phyloP scores from a whole-genome alignment of 2,888 invertebrate genomes.

The Volucella zonaria region DNA sequence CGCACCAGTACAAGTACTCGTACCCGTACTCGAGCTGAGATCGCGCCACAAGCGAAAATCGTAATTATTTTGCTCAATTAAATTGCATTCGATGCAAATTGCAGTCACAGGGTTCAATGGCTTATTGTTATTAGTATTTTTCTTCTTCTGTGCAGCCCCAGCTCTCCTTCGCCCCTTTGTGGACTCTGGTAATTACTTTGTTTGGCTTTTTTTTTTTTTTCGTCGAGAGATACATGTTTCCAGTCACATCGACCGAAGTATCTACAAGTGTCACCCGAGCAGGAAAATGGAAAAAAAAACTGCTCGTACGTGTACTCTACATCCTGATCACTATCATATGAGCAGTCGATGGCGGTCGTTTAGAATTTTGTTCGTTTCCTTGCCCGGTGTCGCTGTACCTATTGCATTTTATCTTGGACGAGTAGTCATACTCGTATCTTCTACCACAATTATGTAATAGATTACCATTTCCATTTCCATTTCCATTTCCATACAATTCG shows the following conservation, averaged over 20 bases:
- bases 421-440: conserved; percentile 37
- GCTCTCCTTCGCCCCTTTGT: neutral
- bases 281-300: neutral
- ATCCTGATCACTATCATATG: conserved; percentile 44
- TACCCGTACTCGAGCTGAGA: neutral
- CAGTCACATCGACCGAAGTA: conserved; percentile 16
- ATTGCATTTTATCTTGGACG: neutral
- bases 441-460: conserved; percentile 49
- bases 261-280: conserved; percentile 18
- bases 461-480: neutral
- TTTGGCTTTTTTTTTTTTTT: neutral
- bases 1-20: neutral
- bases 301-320: neutral
- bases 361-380: conserved; percentile 17
- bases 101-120: conserved; percentile 71
- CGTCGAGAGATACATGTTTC: neutral
- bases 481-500: conserved; percentile 30
- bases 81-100: conserved; percentile 69
- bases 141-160: neutral
- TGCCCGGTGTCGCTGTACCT: neutral
- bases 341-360: conserved; percentile 17
- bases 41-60: conserved; percentile 52
- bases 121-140: conserved; percentile 57
- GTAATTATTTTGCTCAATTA: conserved; percentile 70
- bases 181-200: neutral